A percentile compares a stretch with the other conserved stretches of the same genome.
phyloP scores from a whole-genome alignment of 30 jellyfish, hydroid and myxozoan species.

The Aurelia sp. region DNA sequence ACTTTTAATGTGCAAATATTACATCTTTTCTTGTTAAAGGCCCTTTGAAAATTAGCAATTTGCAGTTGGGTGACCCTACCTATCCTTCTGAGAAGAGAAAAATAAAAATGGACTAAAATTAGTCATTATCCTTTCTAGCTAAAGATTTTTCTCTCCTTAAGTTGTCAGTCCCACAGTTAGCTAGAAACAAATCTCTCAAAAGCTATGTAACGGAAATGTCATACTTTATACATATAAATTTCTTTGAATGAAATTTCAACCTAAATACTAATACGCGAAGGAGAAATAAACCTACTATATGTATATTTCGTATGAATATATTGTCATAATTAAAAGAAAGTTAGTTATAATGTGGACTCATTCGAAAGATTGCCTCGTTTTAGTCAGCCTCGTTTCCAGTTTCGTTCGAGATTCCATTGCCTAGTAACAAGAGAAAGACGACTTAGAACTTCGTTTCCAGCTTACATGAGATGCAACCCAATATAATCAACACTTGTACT shows the following conservation, averaged over 20 bases:
- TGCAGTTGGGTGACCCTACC: no score
- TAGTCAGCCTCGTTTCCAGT: slow-evolving; percentile 45
- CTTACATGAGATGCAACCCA: neutral
- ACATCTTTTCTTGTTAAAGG: no score
- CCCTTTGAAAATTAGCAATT: no score
- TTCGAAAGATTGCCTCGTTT: slow-evolving; percentile 59
- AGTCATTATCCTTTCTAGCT: no score
- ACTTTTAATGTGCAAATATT: no score
- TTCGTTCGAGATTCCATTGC: slow-evolving; percentile 58
- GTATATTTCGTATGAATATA: slow-evolving; percentile 1
- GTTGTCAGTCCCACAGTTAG: no score
- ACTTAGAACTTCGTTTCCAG: neutral
- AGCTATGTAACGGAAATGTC: neutral
- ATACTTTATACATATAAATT: neutral
- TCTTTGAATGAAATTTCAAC: neutral
- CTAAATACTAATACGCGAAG: neutral
- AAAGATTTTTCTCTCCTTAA: no score
- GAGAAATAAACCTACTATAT: neutral
- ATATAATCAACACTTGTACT: neutral
- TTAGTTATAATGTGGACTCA: slow-evolving; percentile 1
- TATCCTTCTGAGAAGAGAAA: no score
- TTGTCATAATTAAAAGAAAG: neutral
- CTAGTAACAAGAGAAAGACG: slow-evolving; percentile 12
- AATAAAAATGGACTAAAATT: no score
- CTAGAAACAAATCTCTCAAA: neutral